phyloP scores from a whole-genome alignment of 2,113 vertebrate genomes.

The Rissa tridactyla region DNA sequence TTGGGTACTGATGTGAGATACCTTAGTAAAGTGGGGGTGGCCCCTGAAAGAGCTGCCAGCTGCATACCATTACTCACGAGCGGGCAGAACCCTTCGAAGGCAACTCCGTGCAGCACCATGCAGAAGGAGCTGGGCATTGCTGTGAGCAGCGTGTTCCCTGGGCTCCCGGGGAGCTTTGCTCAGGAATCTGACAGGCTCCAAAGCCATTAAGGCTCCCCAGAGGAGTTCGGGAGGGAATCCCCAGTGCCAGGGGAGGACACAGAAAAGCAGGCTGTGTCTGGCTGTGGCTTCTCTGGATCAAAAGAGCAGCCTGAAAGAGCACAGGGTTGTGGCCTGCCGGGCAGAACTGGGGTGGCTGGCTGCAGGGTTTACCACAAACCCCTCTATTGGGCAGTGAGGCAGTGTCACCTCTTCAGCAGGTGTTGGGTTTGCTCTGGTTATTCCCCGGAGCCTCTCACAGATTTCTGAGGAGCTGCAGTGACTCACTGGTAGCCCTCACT shows the following conservation, averaged over 20 bases:
- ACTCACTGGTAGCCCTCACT: neutral
- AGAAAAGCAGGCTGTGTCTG: fast-evolving
- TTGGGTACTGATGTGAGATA: neutral
- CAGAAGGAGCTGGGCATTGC: neutral
- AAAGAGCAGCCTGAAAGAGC: neutral
- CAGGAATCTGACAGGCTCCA: neutral
- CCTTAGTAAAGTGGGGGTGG: neutral
- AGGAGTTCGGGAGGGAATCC: neutral
- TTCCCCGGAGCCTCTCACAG: neutral
- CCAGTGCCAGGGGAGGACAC: neutral
- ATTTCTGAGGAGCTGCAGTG: neutral
- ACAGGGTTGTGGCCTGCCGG: fast-evolving
- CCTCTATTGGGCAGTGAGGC: neutral
- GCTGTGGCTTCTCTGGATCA: neutral
- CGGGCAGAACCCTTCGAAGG: neutral
- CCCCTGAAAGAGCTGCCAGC: neutral
- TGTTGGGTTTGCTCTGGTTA: neutral
- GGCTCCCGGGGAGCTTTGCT: neutral
- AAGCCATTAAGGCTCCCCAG: neutral
- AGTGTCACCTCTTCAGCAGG: neutral
- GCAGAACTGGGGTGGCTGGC: neutral
- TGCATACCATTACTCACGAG: neutral
- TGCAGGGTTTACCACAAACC: neutral
- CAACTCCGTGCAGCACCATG: fast-evolving
- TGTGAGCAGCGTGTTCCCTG: neutral